Base-by-base conservation (phyloP, 2,113 vertebrate genomes). In the Rhineura floridana region DNA sequence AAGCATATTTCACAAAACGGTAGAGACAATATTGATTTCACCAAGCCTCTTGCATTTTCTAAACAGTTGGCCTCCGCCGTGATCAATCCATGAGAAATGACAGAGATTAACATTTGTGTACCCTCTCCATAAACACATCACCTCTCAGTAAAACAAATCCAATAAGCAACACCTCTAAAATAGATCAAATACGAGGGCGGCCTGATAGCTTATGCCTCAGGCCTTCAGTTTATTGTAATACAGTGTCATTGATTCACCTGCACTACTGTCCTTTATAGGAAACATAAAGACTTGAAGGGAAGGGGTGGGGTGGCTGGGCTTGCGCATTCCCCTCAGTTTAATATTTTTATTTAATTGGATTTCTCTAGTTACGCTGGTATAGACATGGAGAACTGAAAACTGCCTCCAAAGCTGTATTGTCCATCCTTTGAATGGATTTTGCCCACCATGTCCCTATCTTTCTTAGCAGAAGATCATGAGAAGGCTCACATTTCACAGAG, bases 51-150 rank as follows among this genome's bases (percentile, higher is more conserved):
- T 76, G 83, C 46, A 85, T 88, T 76, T 81, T 80, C 83, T 80
- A 88, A 88, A 81, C 86, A 50, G 76, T 85, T 81, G 46, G 76
- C 86, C 78, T 88, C 83, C 17, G 17, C 83, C 30, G 63, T 81
- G 70, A 88, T 90, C 69, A 90, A 85, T 84, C 86, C 77, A 90
- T 76, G 48, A 84, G 79, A 42, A 70, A 88, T 65, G 83, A 80
- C 69, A 88, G 55, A 85, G 69, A 75, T 85, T 42, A 65, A 81
- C 84, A 67, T 76, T 62, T 44, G 77, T 67, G n/a, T 86, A 85
- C 69, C 69, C 69, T 86, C 46, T 76, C 67, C 28, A 44, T 81
- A 81, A 86, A 86, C 88, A 85, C 78, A 76, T 81, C 19, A 63
- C 77, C 83, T 7, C 46, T 75, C 78, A 25, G 83, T 86, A 55